Evolutionary conservation across 2,113 vertebrate genomes (phyloP), one percentile per base, ranked within the genome.

Genomic region (Phylloscopus whistleri): DNA sequence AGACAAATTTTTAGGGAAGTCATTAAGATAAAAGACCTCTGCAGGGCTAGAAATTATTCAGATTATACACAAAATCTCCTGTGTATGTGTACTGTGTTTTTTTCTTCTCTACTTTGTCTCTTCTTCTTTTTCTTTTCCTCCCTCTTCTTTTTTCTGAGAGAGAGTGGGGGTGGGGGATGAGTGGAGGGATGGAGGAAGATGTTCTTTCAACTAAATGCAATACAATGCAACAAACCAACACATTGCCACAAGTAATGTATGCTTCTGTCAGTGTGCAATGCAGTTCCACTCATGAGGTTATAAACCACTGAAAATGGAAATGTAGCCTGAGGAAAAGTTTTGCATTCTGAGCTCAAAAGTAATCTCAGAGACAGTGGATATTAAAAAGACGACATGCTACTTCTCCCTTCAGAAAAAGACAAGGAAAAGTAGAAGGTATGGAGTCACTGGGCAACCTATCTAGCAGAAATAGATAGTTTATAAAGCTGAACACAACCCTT

Each of bases 261-360:
- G 56, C 59, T 33, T 96, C 68, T 91, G 75, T 73, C 69, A 86
- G 16, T 26, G 39, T 82, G 66, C 72, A 91, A 55, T 84, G 52
- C 53, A 69, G 33, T 92, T 95, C 43, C 26, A 72, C 60, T 90
- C 86, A 77, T 55, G 89, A 56, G 76, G 80, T 90, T 96, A 91
- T 94, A 96, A 95, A 97, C 93, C 89, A 94, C 44, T 89, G 78
- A 96, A 92, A 95, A 89, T 80, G 94, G 56, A 97, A 97, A 95
- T 31, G 30, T 70, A 94, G 91, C 95, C 92, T 51, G 68, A 90
- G 93, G 95, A 93, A 89, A 93, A 94, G 53, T 55, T 89, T 86
- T 93, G 62, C 70, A 87, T 95, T 97, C 78, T 33, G 87, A 94
- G 58, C 81, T 97, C 77, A 70, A 66, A 96, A 92, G 58, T 96